A percentile compares a stretch with the other conserved stretches of the same genome.
These are phyloP conservation scores for Triops longicaudatus DNA, from an alignment of 1,140 invertebrate species.

Conservation along the genomic window DNA sequence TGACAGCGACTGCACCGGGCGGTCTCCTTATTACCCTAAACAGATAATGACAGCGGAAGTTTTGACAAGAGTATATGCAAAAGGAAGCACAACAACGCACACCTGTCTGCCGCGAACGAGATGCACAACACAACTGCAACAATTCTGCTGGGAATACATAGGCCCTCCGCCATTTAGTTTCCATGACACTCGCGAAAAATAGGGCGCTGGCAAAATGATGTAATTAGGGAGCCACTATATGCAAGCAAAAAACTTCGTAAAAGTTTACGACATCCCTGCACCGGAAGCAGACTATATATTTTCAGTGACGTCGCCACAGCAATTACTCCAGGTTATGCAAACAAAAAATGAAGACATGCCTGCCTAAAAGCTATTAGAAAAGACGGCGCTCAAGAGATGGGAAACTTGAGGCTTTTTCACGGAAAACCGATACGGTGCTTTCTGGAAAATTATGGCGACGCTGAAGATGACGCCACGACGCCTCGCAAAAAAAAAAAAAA, in stretches of 20 bases:
- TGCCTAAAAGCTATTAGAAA: background rate
- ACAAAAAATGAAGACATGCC: background rate
- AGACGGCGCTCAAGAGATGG: background rate
- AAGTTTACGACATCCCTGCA: background rate
- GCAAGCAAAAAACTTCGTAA: background rate
- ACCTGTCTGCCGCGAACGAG: background rate
- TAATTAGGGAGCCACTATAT: background rate
- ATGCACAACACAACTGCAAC: background rate
- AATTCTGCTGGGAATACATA: background rate
- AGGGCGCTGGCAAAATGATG: background rate
- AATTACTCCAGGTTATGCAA: background rate
- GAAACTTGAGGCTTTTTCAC: background rate
- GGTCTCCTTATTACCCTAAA: background rate
- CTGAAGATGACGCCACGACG: background rate
- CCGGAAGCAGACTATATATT: background rate
- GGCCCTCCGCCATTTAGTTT: background rate
- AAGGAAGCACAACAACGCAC: background rate
- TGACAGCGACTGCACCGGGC: background rate
- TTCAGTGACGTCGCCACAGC: background rate
- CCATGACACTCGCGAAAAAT: background rate
- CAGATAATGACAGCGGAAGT: conserved; percentile 12
- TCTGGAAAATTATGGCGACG: background rate
- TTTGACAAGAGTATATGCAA: conserved; percentile 8
- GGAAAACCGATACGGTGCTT: background rate
- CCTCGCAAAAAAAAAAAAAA: background rate